Conservation (phyloP, 2,113 vertebrate species). For the Percina caprodes region DNA sequence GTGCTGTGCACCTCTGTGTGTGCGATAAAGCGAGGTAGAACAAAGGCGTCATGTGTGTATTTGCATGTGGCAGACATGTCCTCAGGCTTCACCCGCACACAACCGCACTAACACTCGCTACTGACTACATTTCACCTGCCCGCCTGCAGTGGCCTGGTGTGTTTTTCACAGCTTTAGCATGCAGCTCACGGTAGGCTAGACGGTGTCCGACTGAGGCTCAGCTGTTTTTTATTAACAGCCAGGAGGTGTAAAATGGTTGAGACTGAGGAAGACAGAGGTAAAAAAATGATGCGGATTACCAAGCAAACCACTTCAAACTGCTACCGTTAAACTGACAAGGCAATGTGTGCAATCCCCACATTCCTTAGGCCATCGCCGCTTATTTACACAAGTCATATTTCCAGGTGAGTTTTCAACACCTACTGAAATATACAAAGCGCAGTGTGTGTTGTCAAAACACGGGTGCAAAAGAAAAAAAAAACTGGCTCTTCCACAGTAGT, state of each 20-base stretch:
- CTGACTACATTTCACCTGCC: slow-evolving; percentile 30
- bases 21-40: background rate
- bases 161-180: slow-evolving; percentile 12
- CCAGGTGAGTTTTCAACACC: slow-evolving; percentile 36
- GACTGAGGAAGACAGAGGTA: slow-evolving; percentile 3
- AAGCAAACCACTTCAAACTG: slow-evolving; percentile 16
- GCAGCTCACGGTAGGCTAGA: slow-evolving; percentile 15
- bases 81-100: slow-evolving; percentile 1
- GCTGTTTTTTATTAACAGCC: slow-evolving; percentile 51
- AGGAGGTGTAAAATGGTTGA: slow-evolving; percentile 28
- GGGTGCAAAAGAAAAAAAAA: background rate
- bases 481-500: slow-evolving; percentile 23
- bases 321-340: slow-evolving; percentile 20
- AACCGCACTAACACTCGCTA: background rate
- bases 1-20: background rate
- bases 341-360: background rate
- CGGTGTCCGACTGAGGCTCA: slow-evolving; percentile 8
- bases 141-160: slow-evolving; percentile 6
- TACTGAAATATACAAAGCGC: slow-evolving; percentile 11
- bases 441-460: slow-evolving; percentile 31
- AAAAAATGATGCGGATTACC: slow-evolving; percentile 13
- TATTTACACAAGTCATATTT: slow-evolving; percentile 44
- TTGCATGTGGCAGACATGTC: slow-evolving; percentile 24
- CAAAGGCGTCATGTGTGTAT: slow-evolving; percentile 21
- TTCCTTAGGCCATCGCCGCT: background rate